Evolutionary conservation across 2,888 invertebrate species (phyloP).

Genomic region (Meloe dianella): DNA sequence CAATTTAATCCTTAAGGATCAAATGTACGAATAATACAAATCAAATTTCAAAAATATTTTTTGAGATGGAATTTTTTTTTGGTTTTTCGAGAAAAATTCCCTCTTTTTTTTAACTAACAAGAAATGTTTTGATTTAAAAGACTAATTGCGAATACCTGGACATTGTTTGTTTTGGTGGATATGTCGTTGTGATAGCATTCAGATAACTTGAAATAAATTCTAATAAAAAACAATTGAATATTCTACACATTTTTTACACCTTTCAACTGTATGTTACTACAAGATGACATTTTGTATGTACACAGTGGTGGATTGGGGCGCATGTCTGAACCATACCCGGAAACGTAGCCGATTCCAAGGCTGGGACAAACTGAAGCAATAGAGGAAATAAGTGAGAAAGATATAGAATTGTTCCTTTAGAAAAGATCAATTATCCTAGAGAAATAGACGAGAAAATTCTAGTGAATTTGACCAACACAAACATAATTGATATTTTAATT

Average conservation of each 20-base stretch:
- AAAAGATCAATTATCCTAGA: slow-evolving; percentile 8
- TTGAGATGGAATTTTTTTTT: neutral
- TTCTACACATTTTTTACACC: slow-evolving; percentile 48
- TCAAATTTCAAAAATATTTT: neutral
- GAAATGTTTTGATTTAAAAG: too few species aligned
- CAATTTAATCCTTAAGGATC: neutral
- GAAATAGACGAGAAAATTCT: slow-evolving; percentile 1
- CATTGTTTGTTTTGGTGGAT: neutral
- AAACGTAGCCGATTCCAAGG: slow-evolving; percentile 50
- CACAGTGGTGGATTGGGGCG: slow-evolving; percentile 38
- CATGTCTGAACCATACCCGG: slow-evolving; percentile 49
- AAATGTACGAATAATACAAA: neutral
- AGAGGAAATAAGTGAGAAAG: neutral
- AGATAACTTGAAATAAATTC: neutral
- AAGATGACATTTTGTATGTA: slow-evolving; percentile 48
- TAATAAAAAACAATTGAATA: slow-evolving; percentile 22
- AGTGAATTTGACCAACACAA: neutral
- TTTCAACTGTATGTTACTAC: slow-evolving; percentile 49
- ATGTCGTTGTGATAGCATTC: neutral
- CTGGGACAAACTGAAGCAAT: slow-evolving; percentile 42
- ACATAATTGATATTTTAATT: neutral
- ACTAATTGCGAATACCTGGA: neutral
- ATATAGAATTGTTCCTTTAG: slow-evolving; percentile 13
- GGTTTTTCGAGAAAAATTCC: neutral
- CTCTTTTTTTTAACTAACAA: too few species aligned